Evolutionary conservation across 2,888 invertebrate genomes (phyloP).

Genomic region (Ophraella communa): DNA sequence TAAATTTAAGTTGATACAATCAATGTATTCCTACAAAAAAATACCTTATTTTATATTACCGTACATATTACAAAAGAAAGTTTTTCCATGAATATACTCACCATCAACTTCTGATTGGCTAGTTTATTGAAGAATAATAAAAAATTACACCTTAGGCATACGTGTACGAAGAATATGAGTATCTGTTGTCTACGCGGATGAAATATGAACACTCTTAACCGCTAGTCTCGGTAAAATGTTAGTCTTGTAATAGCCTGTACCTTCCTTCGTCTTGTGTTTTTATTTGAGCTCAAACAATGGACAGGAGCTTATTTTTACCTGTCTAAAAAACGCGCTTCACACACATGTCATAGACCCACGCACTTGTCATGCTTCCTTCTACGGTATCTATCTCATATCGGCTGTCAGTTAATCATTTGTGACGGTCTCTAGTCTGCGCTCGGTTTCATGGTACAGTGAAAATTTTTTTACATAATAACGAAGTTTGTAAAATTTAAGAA

Average conservation of each 20-base stretch:
- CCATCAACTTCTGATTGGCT: not conserved
- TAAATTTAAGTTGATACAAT: too few species aligned
- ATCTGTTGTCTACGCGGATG: conserved; percentile 28
- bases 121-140: not conserved
- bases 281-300: conserved; percentile 41
- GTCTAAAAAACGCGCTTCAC: conserved; percentile 48
- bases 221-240: conserved; percentile 40
- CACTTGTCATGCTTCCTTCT: conserved; percentile 47
- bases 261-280: conserved; percentile 39
- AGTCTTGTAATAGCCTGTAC: conserved; percentile 40
- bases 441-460: conserved; percentile 9
- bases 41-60: not conserved
- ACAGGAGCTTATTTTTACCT: conserved; percentile 52
- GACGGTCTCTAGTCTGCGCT: not conserved
- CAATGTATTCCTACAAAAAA: too few species aligned
- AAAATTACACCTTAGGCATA: not conserved
- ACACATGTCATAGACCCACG: conserved; percentile 51
- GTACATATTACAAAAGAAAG: not conserved
- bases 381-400: conserved; percentile 54
- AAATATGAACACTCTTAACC: conserved; percentile 39
- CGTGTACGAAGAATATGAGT: not conserved
- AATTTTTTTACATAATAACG: not conserved
- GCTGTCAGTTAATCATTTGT: conserved; percentile 52
- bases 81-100: not conserved
- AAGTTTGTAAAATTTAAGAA: too few species aligned